Evolutionary conservation across 2,113 vertebrate species (phyloP).

Genomic region (Neoarius graeffei): DNA sequence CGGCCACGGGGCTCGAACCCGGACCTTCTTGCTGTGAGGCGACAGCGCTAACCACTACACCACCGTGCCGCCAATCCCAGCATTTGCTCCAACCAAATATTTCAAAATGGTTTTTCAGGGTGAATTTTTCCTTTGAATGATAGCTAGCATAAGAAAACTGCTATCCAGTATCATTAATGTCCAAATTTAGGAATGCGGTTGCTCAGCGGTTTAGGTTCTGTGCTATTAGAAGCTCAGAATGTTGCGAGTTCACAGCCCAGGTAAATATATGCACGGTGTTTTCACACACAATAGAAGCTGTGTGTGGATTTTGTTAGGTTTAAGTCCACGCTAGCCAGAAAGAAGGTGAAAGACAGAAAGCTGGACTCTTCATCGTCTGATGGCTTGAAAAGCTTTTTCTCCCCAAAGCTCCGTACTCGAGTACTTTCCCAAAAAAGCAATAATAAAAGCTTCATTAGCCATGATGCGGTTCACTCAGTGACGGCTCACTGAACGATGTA

Average conservation of each 20-base stretch:
- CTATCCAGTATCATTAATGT: neutral
- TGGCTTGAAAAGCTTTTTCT: neutral
- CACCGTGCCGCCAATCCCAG: too few relatives aligned
- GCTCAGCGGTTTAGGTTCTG: neutral
- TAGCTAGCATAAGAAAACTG: neutral
- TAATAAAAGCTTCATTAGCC: constrained; percentile 37
- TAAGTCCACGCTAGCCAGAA: neutral
- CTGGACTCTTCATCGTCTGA: neutral
- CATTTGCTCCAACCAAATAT: neutral
- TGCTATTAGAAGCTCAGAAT: neutral
- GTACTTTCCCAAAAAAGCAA: constrained; percentile 14
- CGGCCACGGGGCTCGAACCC: too few relatives aligned
- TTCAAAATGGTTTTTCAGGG: neutral
- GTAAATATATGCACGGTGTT: neutral
- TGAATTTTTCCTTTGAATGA: neutral
- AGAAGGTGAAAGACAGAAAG: neutral
- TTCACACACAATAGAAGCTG: neutral
- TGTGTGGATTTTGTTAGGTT: constrained; percentile 2
- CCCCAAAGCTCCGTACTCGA: neutral
- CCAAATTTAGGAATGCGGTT: neutral
- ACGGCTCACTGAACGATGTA: constrained; percentile 34
- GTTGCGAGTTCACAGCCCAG: neutral
- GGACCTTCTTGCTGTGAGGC: too few relatives aligned
- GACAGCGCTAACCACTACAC: too few relatives aligned
- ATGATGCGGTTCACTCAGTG: constrained; percentile 37